Conservation (phyloP, 2,888 invertebrate genomes). For the Erebia ligea region DNA sequence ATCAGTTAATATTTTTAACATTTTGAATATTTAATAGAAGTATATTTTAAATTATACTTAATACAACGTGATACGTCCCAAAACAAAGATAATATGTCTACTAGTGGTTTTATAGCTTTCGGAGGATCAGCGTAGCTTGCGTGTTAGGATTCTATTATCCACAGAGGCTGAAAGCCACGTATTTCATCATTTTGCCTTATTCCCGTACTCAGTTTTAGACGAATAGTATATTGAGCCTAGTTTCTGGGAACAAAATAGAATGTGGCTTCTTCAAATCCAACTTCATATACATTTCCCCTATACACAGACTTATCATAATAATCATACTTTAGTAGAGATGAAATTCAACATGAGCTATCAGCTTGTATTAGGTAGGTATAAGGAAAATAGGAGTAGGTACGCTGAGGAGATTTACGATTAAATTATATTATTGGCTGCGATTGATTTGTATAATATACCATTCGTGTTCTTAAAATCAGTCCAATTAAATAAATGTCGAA, state of each 20-base stretch:
- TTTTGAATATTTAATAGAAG: neutral
- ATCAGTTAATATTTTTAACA: too few species aligned
- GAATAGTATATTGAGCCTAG: slow-evolving; percentile 4
- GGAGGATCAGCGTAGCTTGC: slow-evolving; percentile 24
- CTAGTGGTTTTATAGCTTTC: neutral
- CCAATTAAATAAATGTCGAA: too few species aligned
- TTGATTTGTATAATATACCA: too few species aligned
- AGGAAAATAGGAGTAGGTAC: too few species aligned
- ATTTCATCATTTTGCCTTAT: slow-evolving; percentile 23
- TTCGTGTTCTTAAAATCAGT: too few species aligned
- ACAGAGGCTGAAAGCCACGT: slow-evolving; percentile 32
- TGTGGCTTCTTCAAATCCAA: neutral
- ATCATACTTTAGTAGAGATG: neutral
- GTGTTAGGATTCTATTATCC: slow-evolving; percentile 36
- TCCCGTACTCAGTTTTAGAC: slow-evolving; percentile 5
- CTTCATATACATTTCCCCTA: neutral
- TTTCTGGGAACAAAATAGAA: slow-evolving; percentile 13
- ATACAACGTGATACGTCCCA: neutral
- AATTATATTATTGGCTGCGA: too few species aligned
- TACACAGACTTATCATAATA: neutral
- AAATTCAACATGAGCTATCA: too few species aligned
- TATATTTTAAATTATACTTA: neutral
- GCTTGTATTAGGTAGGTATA: too few species aligned
- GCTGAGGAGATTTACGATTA: too few species aligned
- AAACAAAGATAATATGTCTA: slow-evolving; percentile 1